A percentile compares a stretch with the other conserved stretches of the same genome.
These are phyloP conservation scores for Drosophila ustulata DNA, from an alignment of 2,888 invertebrate species.

Conservation along the genomic window DNA sequence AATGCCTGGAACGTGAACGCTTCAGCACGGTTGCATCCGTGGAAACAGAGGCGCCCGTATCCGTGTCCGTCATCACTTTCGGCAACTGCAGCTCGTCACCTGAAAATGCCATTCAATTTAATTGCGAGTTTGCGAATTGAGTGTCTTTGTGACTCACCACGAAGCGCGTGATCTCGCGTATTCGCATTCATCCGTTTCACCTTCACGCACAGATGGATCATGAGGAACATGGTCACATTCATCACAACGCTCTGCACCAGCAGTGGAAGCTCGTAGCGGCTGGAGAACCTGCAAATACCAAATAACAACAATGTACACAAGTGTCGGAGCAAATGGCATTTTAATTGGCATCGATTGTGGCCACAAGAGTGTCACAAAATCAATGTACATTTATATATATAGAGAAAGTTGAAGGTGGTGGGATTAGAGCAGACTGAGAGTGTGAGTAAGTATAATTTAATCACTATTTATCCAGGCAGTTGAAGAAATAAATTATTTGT, in stretches of 20 bases:
- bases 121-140: background rate
- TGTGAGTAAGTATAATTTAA: background rate
- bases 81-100: constrained; percentile 84
- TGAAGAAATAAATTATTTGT: no score
- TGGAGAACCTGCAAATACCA: constrained; percentile 95
- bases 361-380: constrained; percentile 3
- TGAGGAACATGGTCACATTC: constrained; percentile 97
- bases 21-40: constrained; percentile 81
- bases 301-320: constrained; percentile 11
- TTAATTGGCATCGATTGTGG: constrained; percentile 47
- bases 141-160: constrained; percentile 87
- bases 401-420: background rate
- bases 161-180: constrained; percentile 90
- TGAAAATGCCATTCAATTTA: constrained; percentile 40
- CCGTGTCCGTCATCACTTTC: constrained; percentile 83
- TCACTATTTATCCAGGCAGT: background rate
- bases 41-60: constrained; percentile 79
- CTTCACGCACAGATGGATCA: constrained; percentile 96
- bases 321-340: constrained; percentile 40
- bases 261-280: constrained; percentile 97
- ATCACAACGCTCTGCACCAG: constrained; percentile 98
- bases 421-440: background rate
- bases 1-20: constrained; percentile 84
- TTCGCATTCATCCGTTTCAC: constrained; percentile 90
- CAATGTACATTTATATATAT: background rate